Base-by-base conservation (phyloP, 2,888 invertebrate genomes). In the Gonocerus acuteangulatus region DNA sequence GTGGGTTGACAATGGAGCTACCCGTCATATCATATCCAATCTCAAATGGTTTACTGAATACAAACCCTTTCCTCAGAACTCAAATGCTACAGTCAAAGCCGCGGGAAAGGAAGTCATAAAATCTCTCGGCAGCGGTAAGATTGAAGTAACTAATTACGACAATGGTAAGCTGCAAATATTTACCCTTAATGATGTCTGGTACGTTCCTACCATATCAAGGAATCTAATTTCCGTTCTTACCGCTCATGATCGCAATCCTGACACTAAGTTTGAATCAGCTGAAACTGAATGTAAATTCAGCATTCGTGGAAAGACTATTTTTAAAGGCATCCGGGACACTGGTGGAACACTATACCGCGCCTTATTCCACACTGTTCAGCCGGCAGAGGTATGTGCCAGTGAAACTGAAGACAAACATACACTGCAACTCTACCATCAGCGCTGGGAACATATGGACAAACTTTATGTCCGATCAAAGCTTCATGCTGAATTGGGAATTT, bases 371-470 rank as follows among this genome's bases (percentile, higher is more conserved):
- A 42, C 61, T 21, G 47, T 70, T 27, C 69, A 71, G 57, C 57
- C 70, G 2, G 71, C 70, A 58, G 69, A 70, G 62, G 69, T 70
- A 1, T 61, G 61, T 44, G 45, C 44, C 34, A 54, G n/a, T n/a
- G n/a, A n/a, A n/a, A n/a, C n/a, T n/a, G 61, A 61, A 61, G 61
- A 44, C 44, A 44, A 16, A 9, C 44, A 61, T 6, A 61, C 44
- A 44, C 44, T 61, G 11, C 51, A 61, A 52, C 47, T 61, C n/a
- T 61, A 61, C 52, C 51, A 61, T 21, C 44, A 61, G 63, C 68
- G 70, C 60, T 71, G 71, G 68, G 71, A 71, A n/a, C 72, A 71
- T 59, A 71, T 71, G 59, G 69, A 71, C 60, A 72, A 71, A 60
- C 66, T 66, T 1, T 67, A 72, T 60, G 68, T 72, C 15, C 70